Evolutionary conservation across 2,888 invertebrate species (phyloP), one percentile per base, ranked within the genome.

Genomic region (Diploptera punctata): DNA sequence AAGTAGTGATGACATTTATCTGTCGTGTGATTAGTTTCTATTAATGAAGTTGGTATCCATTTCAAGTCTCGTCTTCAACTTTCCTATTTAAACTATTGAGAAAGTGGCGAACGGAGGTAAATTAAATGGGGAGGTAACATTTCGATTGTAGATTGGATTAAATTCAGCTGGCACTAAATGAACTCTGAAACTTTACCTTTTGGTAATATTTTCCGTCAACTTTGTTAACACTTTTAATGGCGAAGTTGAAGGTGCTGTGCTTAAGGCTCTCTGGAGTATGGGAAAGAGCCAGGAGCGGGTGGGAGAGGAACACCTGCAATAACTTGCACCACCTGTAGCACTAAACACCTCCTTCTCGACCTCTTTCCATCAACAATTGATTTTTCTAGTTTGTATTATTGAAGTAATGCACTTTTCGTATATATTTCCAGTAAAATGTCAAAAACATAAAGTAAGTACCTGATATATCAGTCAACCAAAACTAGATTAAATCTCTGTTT

Each of bases 191-290:
- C 57, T 57, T 24, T 19, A 57, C 31, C n/a, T 57, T 2, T 31
- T n/a, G 57, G 57, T 29, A 57, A 57, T 16, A 57, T 31, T 57
- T 52, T 57, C 31, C 57, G 16, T 57, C 57, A 57, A 57, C 57
- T 57, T 31, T 3, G 29, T 29, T 57, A 29, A 57, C 57, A 57
- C 57, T 57, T 57, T 57, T 29, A 57, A 57, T 57, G 31, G 57
- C 29, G 26, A 57, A 57, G 57, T 29, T 57, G 16, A n/a, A 57
- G 21, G 47, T n/a, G 26, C 57, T 16, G 2, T n/a, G 1, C 57
- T 29, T 57, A 24, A 29, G 13, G 13, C 2, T 13, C 13, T 31
- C 3, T 7, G 13, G 13, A 9, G 47, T n/a, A n/a, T 47, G 10
- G 7, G 52, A 52, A 21, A 1, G 0, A 13, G 13, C 10, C 24